Evolutionary conservation across 2,888 invertebrate species (phyloP).

Genomic region (Orchestes rusci): DNA sequence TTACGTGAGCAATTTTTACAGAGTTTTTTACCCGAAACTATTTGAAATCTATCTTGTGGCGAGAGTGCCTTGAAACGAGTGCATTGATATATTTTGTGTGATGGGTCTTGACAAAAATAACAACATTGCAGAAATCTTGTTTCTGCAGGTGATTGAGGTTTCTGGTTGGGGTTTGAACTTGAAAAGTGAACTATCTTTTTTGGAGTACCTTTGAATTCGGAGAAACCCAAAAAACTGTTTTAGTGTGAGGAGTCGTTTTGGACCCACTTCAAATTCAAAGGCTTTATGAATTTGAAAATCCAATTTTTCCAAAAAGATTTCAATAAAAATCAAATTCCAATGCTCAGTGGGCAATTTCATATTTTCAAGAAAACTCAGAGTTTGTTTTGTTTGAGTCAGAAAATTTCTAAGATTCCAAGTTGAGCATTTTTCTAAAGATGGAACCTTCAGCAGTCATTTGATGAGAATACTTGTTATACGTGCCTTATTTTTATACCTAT

Average conservation of each 20-base stretch:
- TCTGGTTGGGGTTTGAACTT: background rate
- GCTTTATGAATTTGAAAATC: constrained; percentile 10
- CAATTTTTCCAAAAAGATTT: constrained; percentile 7
- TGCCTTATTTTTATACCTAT: constrained; percentile 12
- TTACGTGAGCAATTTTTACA: constrained; percentile 1
- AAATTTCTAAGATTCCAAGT: constrained; percentile 5
- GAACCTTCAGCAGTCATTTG: constrained; percentile 2
- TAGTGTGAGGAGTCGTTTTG: constrained; percentile 7
- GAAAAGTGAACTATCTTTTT: constrained; percentile 4
- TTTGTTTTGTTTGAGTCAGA: constrained; percentile 5
- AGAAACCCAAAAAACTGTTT: constrained; percentile 9
- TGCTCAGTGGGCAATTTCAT: background rate
- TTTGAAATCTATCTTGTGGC: too few species aligned
- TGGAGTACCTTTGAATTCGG: constrained; percentile 4
- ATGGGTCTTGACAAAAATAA: constrained; percentile 1
- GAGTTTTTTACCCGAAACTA: too few species aligned
- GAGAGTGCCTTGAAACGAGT: constrained; percentile 1
- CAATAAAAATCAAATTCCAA: background rate
- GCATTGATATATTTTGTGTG: constrained; percentile 6
- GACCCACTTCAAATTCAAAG: constrained; percentile 10
- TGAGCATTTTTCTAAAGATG: constrained; percentile 1
- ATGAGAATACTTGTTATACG: constrained; percentile 8
- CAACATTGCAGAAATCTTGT: constrained; percentile 1
- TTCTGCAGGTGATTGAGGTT: too few species aligned
- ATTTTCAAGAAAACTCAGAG: too few species aligned